phyloP scores from a whole-genome alignment of 2,797 vertebrate species.

The Coendou prehensilis region DNA sequence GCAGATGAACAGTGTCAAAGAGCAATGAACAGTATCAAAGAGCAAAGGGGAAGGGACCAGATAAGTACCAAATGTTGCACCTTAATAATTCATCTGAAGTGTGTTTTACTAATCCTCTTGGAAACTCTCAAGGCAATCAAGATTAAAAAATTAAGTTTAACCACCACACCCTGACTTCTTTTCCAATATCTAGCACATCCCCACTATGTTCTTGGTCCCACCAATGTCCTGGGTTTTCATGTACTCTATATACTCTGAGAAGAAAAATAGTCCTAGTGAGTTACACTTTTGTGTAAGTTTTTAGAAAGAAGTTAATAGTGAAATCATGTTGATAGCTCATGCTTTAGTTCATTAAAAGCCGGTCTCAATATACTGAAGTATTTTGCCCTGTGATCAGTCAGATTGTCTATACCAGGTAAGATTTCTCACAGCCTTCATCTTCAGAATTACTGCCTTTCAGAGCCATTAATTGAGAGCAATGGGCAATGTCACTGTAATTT shows the following conservation, averaged over 20 bases:
- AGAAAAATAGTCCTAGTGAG: not conserved
- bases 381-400: not conserved
- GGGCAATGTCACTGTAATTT: not conserved
- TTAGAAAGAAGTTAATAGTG: slow-evolving; percentile 30
- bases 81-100: not conserved
- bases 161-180: not conserved
- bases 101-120: not conserved
- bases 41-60: not conserved
- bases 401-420: not conserved
- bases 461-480: not conserved
- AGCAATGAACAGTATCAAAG: not conserved
- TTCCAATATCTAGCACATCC: not conserved
- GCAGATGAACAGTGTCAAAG: not conserved
- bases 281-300: not conserved
- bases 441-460: not conserved
- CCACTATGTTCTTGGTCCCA: not conserved
- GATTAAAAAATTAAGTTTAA: not conserved
- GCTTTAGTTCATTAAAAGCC: not conserved
- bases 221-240: not conserved
- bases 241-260: not conserved
- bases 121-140: not conserved
- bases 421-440: not conserved
- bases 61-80: not conserved
- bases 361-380: not conserved
- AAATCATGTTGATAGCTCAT: not conserved